Base-by-base conservation (phyloP, 2,888 invertebrate genomes). In the Dendrolimus pini region DNA sequence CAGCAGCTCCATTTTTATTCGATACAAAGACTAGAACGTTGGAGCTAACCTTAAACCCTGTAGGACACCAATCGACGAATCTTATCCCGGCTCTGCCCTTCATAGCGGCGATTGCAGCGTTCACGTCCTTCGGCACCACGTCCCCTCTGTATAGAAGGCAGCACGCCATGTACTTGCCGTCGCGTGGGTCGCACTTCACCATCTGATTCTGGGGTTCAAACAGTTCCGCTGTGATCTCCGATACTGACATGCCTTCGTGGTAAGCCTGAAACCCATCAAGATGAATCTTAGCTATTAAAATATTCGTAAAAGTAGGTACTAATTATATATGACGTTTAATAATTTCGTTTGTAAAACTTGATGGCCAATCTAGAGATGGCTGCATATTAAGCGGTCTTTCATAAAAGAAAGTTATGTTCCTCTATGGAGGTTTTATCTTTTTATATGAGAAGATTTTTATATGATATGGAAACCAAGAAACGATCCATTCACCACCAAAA, bases 11-110 rank as follows among this genome's bases (percentile, higher is more conserved):
- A 30, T 30, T 30, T 30, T 30, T 0, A 30, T 30, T 30, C 6
- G 30, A 30, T 30, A 30, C 30, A 30, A 30, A 30, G 30, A 30
- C 6, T 6, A 30, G 30, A 30, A 30, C 6, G 30, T 30, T 30
- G 30, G 30, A 8, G 42, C 63, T 54, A 2, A 95, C 95, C 90
- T 97, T 97, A 78, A 97, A 97, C 0, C 98, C 97, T 8, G 97
- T 97, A 2, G 97, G 97, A 78, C 97, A 96, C 97, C 97, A 97
- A 75, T 97, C 97, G n/a, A 98, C 97, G 75, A 98, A 98, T 64
- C 96, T 93, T 58, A 98, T 95, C 56, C 93, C 92, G 68, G 94
- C 93, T 66, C 94, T 93, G 0, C 93, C 93, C 80, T 96, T 96
- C 91, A 96, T 95, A 56, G 93, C 92, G 0, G 95, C 95, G 58